Base-by-base conservation (phyloP, 2,888 invertebrate species). In the Caenorhabditis sp. region DNA sequence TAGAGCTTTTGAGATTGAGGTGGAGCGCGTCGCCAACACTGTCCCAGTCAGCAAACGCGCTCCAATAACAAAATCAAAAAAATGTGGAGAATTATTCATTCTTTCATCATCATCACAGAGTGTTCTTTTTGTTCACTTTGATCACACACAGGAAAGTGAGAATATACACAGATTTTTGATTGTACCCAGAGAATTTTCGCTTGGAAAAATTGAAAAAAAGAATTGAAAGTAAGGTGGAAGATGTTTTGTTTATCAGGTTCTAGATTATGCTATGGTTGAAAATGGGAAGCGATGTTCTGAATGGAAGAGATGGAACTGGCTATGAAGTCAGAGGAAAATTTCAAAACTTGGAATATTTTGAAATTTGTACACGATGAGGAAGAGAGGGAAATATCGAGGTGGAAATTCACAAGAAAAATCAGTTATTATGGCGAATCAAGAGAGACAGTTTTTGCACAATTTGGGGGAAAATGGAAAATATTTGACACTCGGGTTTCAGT, bases 351-450 rank as follows among this genome's bases (percentile, higher is more conserved):
- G 44, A 38, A 47, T 14, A 64, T 44, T 14, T 3, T 14, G 38
- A 10, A 58, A 41, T 6, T 38, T 61, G 61, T 58, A 58, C 56
- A 58, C 56, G 56, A 58, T 58, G 56, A 58, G 56, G 56, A 28
- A 44, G 44, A n/a, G 14, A 2, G 44, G 44, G 16, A 14, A 44
- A 4, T 5, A 16, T 44, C 2, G 26, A 5, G 56, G 26, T 6
- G 56, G 56, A 28, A 28, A 28, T n/a, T 58, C 56, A 58, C 56
- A 58, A 28, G 1, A 19, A 10, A 19, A 47, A 47, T 19, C 56
- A 22, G 19, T 54, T 73, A 76, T 76, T 76, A 76, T 76, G 76
- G 76, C 76, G 41, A 31, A 28, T 35, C 35, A 47, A 49, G 64
- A 75, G 28, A 31, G 31, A 35, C 56, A 28, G 14, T 28, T 19